Evolutionary conservation across 2,888 invertebrate genomes (phyloP), one percentile per base, ranked within the genome.

Genomic region (Digitonthophagus gazella): DNA sequence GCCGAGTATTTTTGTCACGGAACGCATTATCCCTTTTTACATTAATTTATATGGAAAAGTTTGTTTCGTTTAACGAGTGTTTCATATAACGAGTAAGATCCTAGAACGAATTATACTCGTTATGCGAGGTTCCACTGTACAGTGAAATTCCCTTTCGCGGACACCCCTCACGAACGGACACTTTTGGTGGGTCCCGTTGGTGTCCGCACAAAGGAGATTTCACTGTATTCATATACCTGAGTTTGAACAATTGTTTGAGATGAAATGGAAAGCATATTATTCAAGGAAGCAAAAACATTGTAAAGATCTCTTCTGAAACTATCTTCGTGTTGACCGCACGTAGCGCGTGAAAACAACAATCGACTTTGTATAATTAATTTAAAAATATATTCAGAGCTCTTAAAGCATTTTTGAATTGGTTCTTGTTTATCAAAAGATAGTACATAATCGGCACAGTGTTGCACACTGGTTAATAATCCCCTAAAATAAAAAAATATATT

Each of bases 301-400:
- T 93, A 89, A 14, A 96, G 87, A 79, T 96, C 95, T 14, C 91
- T 81, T 6, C 91, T 85, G 79, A 96, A 96, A 76, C 92, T 92
- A 78, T 96, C 96, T 78, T 95, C 95, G 78, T 92, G 93, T 81
- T 94, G 92, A 0, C 94, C 95, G 5, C 93, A 93, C 0, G 94
- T 95, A 0, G 95, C 95, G 15, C 93, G 86, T 0, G 93, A 90
- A 84, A 95, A 96, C 55, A 96, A 80, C 55, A 93, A 81, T 3
- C 95, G 86, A 57, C 96, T 97, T 75, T 96, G 93, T 54, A 97
- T 96, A 1, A 97, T 93, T 76, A 97, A 88, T 73, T 96, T 93
- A 83, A 97, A 95, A 74, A 97, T 94, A 72, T 95, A 96, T 79
- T 96, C 96, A 58, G 97, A 84, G 0, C 96, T 95, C 68, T 93